Evolutionary conservation across 2,888 invertebrate genomes (phyloP).

Genomic region (Empis stercorea): DNA sequence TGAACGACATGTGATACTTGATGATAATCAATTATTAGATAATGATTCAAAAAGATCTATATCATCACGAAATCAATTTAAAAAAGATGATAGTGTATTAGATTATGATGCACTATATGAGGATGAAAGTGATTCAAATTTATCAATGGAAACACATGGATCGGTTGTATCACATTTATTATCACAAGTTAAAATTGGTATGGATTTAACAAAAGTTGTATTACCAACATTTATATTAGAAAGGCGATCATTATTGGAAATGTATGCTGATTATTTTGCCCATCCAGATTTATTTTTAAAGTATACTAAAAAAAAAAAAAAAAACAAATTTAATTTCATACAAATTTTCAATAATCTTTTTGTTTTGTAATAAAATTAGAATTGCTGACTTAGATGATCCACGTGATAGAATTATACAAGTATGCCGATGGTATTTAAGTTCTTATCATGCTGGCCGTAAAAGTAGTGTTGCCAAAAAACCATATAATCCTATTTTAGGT

Average conservation of each 20-base stretch:
- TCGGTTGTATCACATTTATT: slow-evolving; percentile 93
- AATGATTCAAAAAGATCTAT: no score
- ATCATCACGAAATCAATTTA: neutral
- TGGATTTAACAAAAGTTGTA: slow-evolving; percentile 97
- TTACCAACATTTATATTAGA: slow-evolving; percentile 98
- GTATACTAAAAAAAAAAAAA: no score
- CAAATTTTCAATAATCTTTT: neutral
- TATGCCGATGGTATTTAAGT: slow-evolving; percentile 92
- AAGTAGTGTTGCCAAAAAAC: slow-evolving; percentile 94
- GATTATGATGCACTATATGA: slow-evolving; percentile 86
- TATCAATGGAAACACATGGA: slow-evolving; percentile 92
- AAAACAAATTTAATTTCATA: neutral
- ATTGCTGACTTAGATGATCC: slow-evolving; percentile 81
- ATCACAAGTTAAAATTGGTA: slow-evolving; percentile 96
- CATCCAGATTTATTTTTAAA: slow-evolving; percentile 94
- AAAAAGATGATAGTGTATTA: slow-evolving; percentile 47
- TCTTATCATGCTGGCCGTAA: slow-evolving; percentile 98
- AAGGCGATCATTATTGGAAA: slow-evolving; percentile 90
- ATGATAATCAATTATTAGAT: no score
- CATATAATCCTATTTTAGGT: slow-evolving; percentile 96
- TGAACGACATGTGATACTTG: no score
- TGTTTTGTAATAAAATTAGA: slow-evolving; percentile 46
- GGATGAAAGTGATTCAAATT: slow-evolving; percentile 76
- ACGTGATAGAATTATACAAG: slow-evolving; percentile 83
- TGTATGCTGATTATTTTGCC: slow-evolving; percentile 99